Percentiles rank a stretch among this genome's conserved stretches.
Evolutionary conservation across 2,797 vertebrate genomes (phyloP).

Genomic region (Girardinus metallicus): DNA sequence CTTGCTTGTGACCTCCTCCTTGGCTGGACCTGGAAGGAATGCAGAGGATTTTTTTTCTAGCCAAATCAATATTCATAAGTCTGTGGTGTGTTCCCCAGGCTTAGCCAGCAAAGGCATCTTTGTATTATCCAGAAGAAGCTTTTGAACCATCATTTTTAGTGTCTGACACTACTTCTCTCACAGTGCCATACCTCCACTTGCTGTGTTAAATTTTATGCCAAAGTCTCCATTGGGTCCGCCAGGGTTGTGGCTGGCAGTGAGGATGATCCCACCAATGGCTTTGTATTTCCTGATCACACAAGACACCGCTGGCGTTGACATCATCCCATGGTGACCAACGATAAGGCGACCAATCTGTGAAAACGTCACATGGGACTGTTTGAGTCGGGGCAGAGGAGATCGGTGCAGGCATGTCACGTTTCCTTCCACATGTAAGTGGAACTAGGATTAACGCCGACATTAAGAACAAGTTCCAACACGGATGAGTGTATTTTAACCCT

Average conservation of each 20-base stretch:
- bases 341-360: constrained; percentile 91
- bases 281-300: constrained; percentile 96
- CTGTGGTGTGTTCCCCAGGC: not conserved
- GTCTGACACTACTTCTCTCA: constrained; percentile 50
- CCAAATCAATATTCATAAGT: constrained; percentile 1
- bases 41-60: not conserved
- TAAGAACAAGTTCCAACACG: constrained; percentile 37
- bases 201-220: constrained; percentile 94
- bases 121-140: constrained; percentile 6
- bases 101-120: not conserved
- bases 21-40: constrained; percentile 86
- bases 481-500: constrained; percentile 46
- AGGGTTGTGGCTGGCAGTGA: constrained; percentile 93
- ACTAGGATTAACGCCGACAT: constrained; percentile 30
- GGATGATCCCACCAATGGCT: constrained; percentile 93
- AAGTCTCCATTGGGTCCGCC: constrained; percentile 94
- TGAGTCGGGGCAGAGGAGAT: constrained; percentile 17
- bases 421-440: constrained; percentile 43
- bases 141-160: constrained; percentile 36
- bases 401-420: not conserved
- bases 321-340: constrained; percentile 93
- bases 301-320: constrained; percentile 94
- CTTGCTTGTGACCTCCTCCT: constrained; percentile 88
- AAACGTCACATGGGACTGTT: constrained; percentile 49
- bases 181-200: constrained; percentile 89